These are phyloP conservation scores for Amiota communis DNA, from an alignment of 2,888 invertebrate species.

Conservation along the genomic window DNA sequence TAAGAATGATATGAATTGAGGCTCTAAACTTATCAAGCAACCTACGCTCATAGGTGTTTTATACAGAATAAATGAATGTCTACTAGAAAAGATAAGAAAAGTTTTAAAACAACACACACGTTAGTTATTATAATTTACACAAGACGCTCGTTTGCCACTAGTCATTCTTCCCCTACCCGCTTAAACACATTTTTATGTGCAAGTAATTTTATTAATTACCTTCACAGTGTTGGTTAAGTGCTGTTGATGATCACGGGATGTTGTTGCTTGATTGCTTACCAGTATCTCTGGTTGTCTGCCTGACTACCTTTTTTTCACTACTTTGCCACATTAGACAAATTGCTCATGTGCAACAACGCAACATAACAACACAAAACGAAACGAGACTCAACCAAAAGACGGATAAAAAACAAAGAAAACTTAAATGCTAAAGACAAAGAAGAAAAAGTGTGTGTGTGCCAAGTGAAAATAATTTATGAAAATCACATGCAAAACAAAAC, in stretches of 20 bases:
- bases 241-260: neutral
- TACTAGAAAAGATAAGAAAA: too few relatives aligned
- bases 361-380: neutral
- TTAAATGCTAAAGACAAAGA: neutral
- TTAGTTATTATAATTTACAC: too few relatives aligned
- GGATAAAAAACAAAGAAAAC: neutral
- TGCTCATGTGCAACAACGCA: neutral
- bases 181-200: too few relatives aligned
- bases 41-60: too few relatives aligned
- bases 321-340: conserved; percentile 14
- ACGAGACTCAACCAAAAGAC: neutral
- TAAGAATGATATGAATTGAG: too few relatives aligned
- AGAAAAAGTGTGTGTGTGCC: neutral
- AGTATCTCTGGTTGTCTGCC: too few relatives aligned
- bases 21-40: too few relatives aligned
- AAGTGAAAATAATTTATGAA: conserved; percentile 20
- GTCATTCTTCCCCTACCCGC: too few relatives aligned
- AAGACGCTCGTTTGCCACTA: too few relatives aligned
- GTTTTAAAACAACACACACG: too few relatives aligned
- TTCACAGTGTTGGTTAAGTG: neutral
- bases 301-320: neutral
- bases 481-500: conserved; percentile 12
- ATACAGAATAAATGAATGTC: too few relatives aligned
- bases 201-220: too few relatives aligned
- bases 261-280: neutral